These are phyloP conservation scores for Pseudopodoces humilis DNA, from an alignment of 2,113 vertebrate species.

Conservation along the genomic window DNA sequence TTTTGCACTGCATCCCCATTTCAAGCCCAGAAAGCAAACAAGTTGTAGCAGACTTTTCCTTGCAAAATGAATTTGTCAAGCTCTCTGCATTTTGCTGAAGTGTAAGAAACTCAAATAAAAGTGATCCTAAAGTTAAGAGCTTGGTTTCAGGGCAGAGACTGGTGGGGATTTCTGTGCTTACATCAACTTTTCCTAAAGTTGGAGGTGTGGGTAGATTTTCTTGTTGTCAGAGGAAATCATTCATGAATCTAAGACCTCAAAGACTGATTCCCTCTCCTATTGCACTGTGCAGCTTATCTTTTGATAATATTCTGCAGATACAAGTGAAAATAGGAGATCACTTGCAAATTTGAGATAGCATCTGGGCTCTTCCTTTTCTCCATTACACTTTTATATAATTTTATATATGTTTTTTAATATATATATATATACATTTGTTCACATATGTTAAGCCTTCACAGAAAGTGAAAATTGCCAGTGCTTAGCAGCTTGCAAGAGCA, in stretches of 20 bases:
- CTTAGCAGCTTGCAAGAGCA: background rate
- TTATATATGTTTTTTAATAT: no score
- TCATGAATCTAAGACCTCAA: background rate
- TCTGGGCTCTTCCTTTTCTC: no score
- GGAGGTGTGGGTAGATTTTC: background rate
- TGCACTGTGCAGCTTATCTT: background rate
- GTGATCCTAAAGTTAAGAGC: background rate
- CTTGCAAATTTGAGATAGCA: background rate
- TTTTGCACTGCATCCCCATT: background rate
- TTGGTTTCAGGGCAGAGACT: background rate
- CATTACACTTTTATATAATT: background rate
- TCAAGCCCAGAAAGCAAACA: constrained; percentile 14
- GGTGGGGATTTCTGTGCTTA: background rate
- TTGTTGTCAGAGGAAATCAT: background rate
- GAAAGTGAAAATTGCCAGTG: background rate
- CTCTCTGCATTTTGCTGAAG: constrained; percentile 50
- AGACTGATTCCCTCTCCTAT: background rate
- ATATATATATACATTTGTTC: no score
- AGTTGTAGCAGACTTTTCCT: constrained; percentile 19
- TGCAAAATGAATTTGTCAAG: constrained; percentile 40
- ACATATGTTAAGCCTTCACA: background rate
- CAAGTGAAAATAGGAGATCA: background rate
- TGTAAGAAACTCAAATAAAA: constrained; percentile 32
- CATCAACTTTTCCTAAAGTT: background rate
- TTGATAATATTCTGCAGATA: background rate